Conservation (phyloP, 2,888 invertebrate species). For the Ectobius pallidus region DNA sequence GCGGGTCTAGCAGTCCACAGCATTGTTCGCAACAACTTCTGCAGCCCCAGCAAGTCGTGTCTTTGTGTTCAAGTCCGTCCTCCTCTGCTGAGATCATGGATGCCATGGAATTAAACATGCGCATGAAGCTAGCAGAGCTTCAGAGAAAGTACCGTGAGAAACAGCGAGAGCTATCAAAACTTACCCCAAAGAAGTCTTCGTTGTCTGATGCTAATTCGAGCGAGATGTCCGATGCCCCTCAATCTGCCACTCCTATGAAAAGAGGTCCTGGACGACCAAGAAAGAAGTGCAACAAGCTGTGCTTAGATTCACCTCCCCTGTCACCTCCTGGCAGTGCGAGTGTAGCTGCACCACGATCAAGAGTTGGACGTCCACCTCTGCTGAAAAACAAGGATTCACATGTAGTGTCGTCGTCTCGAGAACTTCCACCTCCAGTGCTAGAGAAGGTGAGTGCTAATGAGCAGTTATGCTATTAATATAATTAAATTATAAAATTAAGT, state of each 20-base stretch:
- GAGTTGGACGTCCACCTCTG: conserved; percentile 28
- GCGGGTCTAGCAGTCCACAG: conserved; percentile 40
- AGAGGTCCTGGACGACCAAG: conserved; percentile 57
- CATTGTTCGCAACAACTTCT: conserved; percentile 21
- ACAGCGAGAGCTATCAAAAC: conserved; percentile 78
- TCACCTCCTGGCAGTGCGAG: conserved; percentile 8
- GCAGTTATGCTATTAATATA: too few species aligned
- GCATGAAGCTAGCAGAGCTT: conserved; percentile 78
- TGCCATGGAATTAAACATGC: conserved; percentile 81
- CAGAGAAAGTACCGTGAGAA: conserved; percentile 84
- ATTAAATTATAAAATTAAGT: too few species aligned
- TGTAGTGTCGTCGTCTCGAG: background rate
- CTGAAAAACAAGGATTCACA: conserved; percentile 12
- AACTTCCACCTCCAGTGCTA: conserved; percentile 51
- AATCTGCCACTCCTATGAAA: conserved; percentile 49
- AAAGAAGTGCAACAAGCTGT: conserved; percentile 52
- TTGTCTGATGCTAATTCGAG: background rate
- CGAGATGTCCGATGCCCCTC: conserved; percentile 3
- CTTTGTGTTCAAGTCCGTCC: conserved; percentile 34
- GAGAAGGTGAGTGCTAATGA: conserved; percentile 49
- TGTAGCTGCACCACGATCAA: background rate
- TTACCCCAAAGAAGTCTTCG: conserved; percentile 62
- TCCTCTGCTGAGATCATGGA: conserved; percentile 57
- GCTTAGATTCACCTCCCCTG: conserved; percentile 30
- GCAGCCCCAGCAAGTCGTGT: background rate